Percentiles rank a stretch among this genome's conserved stretches.
Conservation (phyloP, 2,113 vertebrate species). For the Engraulis encrasicolus region DNA sequence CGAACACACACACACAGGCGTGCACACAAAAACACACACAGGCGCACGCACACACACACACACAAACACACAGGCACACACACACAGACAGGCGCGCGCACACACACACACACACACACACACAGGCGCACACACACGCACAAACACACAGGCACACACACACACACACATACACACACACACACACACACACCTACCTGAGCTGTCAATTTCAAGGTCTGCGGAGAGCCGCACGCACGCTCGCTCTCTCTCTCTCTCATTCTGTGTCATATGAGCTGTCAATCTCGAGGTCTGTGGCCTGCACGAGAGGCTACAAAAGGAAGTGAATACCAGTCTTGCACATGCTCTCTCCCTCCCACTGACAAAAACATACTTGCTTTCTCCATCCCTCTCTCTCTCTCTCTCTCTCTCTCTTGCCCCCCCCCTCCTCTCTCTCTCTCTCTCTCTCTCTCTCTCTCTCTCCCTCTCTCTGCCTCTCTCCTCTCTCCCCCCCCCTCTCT, state of each 20-base stretch:
- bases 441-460: not conserved
- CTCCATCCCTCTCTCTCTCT: not conserved
- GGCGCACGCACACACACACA: not conserved
- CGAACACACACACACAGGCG: not conserved
- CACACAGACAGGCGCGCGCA: too few relatives aligned
- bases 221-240: too few relatives aligned
- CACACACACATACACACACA: not conserved
- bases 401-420: not conserved
- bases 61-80: not conserved
- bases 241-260: not conserved
- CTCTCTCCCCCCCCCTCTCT: not conserved
- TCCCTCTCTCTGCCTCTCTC: too few relatives aligned
- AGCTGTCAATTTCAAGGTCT: too few relatives aligned
- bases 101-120: not conserved
- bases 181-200: not conserved
- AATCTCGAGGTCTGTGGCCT: too few relatives aligned
- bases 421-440: too few relatives aligned
- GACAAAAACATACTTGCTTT: too few relatives aligned
- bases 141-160: not conserved
- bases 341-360: too few relatives aligned
- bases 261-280: too few relatives aligned
- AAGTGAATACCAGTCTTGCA: too few relatives aligned
- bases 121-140: not conserved
- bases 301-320: too few relatives aligned
- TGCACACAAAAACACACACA: too few relatives aligned